phyloP scores from a whole-genome alignment of 2,888 invertebrate genomes.

The Argyresthia goedartella region DNA sequence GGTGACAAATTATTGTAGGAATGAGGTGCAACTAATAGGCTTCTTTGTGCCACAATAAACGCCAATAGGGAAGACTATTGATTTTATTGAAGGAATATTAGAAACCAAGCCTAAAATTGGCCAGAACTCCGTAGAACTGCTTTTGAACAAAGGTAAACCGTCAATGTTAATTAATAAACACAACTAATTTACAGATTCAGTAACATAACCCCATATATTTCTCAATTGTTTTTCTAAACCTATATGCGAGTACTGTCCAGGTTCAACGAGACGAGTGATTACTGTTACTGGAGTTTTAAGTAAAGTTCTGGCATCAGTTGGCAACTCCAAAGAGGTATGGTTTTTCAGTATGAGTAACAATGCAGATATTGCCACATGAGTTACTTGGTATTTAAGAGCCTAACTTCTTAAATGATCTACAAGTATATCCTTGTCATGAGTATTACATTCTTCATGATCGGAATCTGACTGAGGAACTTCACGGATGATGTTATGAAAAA shows the following conservation, averaged over 20 bases:
- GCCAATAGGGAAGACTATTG: conserved; percentile 9
- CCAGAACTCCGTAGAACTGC: conserved; percentile 5
- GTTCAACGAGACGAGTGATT: conserved; percentile 4
- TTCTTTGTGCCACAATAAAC: conserved; percentile 9
- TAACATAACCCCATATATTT: neutral
- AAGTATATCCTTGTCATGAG: neutral
- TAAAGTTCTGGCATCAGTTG: conserved; percentile 3
- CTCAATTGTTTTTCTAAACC: neutral
- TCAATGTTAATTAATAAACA: conserved; percentile 1
- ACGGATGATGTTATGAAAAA: conserved; percentile 1
- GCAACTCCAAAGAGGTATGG: neutral
- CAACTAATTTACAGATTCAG: conserved; percentile 2
- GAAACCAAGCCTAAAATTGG: conserved; percentile 7
- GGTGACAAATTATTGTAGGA: conserved; percentile 3
- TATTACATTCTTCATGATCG: neutral
- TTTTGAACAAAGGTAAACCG: conserved; percentile 3
- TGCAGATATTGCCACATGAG: conserved; percentile 7
- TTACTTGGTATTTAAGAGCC: conserved; percentile 9
- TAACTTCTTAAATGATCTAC: conserved; percentile 3
- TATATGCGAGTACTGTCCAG: conserved; percentile 1
- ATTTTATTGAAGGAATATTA: conserved; percentile 6
- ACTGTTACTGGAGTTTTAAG: neutral
- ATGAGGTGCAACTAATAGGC: conserved; percentile 4
- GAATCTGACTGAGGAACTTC: conserved; percentile 1
- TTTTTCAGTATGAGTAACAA: conserved; percentile 1